Percentiles rank a stretch among this genome's conserved stretches.
Conservation (phyloP, 2,888 invertebrate genomes). For the Geotrupes spiniger region DNA sequence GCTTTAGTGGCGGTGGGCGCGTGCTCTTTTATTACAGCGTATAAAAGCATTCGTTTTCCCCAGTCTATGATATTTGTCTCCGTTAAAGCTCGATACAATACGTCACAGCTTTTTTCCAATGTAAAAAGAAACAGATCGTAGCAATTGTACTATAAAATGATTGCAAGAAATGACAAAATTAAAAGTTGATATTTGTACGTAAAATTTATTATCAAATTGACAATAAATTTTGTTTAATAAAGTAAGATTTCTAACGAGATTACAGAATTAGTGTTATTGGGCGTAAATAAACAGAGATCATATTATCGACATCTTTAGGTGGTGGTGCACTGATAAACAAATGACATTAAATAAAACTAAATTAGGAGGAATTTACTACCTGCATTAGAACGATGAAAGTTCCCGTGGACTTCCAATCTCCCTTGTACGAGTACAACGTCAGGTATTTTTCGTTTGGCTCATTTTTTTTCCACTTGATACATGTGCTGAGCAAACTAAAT, state of each 20-base stretch:
- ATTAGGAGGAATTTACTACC: no score
- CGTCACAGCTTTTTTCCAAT: constrained; percentile 28
- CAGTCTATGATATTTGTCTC: no score
- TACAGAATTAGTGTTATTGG: no score
- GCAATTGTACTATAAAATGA: constrained; percentile 25
- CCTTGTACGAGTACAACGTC: constrained; percentile 50
- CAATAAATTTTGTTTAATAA: no score
- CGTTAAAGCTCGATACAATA: constrained; percentile 29
- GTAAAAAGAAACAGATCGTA: constrained; percentile 37
- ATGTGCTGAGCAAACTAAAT: constrained; percentile 46
- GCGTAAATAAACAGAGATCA: no score
- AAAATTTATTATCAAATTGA: no score
- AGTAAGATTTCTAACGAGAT: no score
- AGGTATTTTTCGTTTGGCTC: constrained; percentile 32
- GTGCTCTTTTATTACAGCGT: constrained; percentile 4
- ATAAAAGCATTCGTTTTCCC: constrained; percentile 3
- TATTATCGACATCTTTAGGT: no score
- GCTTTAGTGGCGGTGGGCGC: not conserved
- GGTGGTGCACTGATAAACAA: no score
- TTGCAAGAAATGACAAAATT: not conserved
- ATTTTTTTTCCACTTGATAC: constrained; percentile 40
- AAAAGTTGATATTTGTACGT: not conserved
- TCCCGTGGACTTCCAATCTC: constrained; percentile 45
- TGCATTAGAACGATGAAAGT: constrained; percentile 37
- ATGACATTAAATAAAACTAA: no score